Conservation (phyloP, 1,140 invertebrate species). For the Anoplophora glabripennis region DNA sequence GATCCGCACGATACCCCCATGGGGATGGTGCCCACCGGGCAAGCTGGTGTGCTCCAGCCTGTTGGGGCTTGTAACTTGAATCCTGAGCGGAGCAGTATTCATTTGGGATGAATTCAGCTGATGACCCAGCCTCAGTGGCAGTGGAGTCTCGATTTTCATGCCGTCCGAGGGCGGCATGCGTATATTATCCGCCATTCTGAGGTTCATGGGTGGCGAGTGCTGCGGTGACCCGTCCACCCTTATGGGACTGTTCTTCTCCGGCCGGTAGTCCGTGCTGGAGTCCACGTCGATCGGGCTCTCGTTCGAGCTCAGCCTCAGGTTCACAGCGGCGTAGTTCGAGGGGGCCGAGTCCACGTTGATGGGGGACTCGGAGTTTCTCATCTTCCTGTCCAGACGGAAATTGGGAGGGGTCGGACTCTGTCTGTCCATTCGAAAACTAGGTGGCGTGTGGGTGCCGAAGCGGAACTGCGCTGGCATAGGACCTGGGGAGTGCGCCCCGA, state of each 20-base stretch:
- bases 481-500: slow-evolving; percentile 46
- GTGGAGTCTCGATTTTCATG: slow-evolving; percentile 38
- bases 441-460: slow-evolving; percentile 41
- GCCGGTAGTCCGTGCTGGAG: too few relatives aligned
- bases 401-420: too few relatives aligned
- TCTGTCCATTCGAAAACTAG: too few relatives aligned
- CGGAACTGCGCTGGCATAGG: slow-evolving; percentile 48
- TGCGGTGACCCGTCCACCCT: slow-evolving; percentile 45
- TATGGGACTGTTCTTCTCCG: slow-evolving; percentile 37
- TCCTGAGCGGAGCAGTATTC: slow-evolving; percentile 49
- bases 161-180: slow-evolving; percentile 15
- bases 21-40: slow-evolving; percentile 32
- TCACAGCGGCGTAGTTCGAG: slow-evolving; percentile 32
- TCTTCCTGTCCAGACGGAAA: slow-evolving; percentile 33
- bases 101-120: slow-evolving; percentile 45
- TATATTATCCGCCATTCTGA: slow-evolving; percentile 35
- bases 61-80: slow-evolving; percentile 51
- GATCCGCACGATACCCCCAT: slow-evolving; percentile 44
- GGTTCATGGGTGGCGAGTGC: slow-evolving; percentile 49
- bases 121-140: slow-evolving; percentile 41
- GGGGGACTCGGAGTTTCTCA: slow-evolving; percentile 37
- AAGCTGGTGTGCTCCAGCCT: slow-evolving; percentile 41
- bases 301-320: slow-evolving; percentile 32
- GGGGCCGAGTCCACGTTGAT: slow-evolving; percentile 46
- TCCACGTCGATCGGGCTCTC: slow-evolving; percentile 44